phyloP scores from a whole-genome alignment of 2,888 invertebrate genomes.

The Hedychridium roseum region DNA sequence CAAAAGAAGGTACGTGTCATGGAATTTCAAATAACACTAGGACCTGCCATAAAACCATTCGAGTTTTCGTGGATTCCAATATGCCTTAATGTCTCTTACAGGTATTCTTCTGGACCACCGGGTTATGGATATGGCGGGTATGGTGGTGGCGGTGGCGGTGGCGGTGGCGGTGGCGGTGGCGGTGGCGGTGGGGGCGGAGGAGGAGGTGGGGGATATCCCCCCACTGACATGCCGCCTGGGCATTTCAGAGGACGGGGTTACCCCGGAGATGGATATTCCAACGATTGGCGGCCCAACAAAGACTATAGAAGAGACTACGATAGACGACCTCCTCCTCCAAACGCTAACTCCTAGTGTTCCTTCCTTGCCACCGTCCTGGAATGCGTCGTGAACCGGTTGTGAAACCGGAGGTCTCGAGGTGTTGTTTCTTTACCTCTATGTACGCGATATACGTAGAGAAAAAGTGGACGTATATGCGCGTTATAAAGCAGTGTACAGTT shows the following conservation, averaged over 20 bases:
- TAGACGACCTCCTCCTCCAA: conserved; percentile 71
- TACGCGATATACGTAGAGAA: no score
- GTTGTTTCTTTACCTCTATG: no score
- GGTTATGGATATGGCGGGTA: conserved; percentile 59
- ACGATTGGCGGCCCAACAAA: conserved; percentile 64
- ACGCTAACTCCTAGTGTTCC: conserved; percentile 60
- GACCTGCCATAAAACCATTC: no score
- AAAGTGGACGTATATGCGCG: no score
- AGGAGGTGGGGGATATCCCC: conserved; percentile 66
- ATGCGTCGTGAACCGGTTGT: conserved; percentile 49
- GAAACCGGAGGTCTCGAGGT: conserved; percentile 13
- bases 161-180: conserved; percentile 66
- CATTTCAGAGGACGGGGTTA: conserved; percentile 58
- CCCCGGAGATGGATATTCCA: conserved; percentile 57
- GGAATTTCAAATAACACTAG: no score
- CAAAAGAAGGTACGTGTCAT: conserved; percentile 69
- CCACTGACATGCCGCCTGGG: conserved; percentile 50
- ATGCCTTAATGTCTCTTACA: conserved; percentile 54
- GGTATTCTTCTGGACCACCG: conserved; percentile 65
- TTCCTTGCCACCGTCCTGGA: conserved; percentile 52
- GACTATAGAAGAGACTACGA: conserved; percentile 71
- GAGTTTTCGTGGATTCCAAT: no score
- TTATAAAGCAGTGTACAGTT: conserved; percentile 27
- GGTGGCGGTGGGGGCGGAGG: conserved; percentile 63
- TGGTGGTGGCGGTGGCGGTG: conserved; percentile 63